Percentiles rank a stretch among this genome's conserved stretches.
Evolutionary conservation across 2,888 invertebrate species (phyloP).

Genomic region (Aplocera efformata): DNA sequence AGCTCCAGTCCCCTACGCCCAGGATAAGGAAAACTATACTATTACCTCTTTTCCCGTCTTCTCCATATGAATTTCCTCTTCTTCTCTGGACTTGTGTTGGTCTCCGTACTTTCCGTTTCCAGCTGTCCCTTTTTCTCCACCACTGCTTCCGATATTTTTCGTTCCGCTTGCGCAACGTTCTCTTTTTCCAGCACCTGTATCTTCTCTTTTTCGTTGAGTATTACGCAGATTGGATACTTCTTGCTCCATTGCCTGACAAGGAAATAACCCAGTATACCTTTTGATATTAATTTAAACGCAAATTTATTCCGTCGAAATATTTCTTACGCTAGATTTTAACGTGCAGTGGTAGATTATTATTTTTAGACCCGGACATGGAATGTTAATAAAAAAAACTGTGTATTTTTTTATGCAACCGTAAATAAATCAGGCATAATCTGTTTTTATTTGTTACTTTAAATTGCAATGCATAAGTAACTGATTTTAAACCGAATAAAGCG

Average conservation of each 20-base stretch:
- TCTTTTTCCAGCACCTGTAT: conserved; percentile 72
- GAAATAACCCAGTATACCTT: not conserved
- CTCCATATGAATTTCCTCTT: conserved; percentile 72
- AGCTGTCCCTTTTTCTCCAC: conserved; percentile 56
- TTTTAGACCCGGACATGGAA: too few species aligned
- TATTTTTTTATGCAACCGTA: too few species aligned
- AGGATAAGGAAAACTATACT: too few species aligned
- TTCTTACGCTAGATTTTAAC: too few species aligned
- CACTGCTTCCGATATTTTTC: conserved; percentile 45
- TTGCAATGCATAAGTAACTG: conserved; percentile 8
- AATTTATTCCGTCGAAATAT: not conserved
- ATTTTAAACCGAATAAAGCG: too few species aligned
- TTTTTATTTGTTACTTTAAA: too few species aligned
- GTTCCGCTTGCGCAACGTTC: conserved; percentile 42
- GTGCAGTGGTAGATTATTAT: too few species aligned
- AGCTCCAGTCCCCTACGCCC: too few species aligned
- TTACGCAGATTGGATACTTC: conserved; percentile 94
- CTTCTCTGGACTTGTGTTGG: conserved; percentile 69
- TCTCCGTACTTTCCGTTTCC: conserved; percentile 69
- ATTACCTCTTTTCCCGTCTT: conserved; percentile 62
- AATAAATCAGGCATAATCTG: too few species aligned
- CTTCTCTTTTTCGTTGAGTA: conserved; percentile 75
- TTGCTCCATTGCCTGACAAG: conserved; percentile 89
- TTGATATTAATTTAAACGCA: not conserved
- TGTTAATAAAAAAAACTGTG: too few species aligned